Base-by-base conservation (phyloP, 2,888 invertebrate species). In the Drosophila engyochracea region DNA sequence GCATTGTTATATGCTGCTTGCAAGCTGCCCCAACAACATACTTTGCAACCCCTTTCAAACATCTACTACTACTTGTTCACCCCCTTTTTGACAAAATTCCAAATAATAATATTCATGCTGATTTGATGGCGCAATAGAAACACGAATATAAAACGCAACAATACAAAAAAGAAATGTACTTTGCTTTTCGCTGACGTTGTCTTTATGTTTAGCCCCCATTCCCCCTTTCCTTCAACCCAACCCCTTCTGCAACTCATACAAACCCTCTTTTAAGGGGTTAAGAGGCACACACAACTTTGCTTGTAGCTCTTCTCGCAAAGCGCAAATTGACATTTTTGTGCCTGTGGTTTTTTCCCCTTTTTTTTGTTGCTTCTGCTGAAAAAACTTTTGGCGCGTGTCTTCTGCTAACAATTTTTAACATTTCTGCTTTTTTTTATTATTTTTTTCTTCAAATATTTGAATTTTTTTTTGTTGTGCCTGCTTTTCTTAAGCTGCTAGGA, bases 251-350 rank as follows among this genome's bases (percentile, higher is more conserved):
- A 25, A 47, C 25, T n/a, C 41, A 12, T 10, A 41, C 41, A 41
- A 47, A 16, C 25, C 47, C 16, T 25, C 16, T 9, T 16, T 16
- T 4, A 16, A 25, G 25, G 47, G 47, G 47, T 30, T 19, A 52
- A 55, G 35, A 12, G 10, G 37, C 19, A 30, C 70, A 70, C 72
- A 70, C 74, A 77, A 80, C 81, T 82, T 81, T 79, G 74, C 66
- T 70, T 81, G 74, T 73, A 68, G 74, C 52, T 52, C 47, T 16
- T 55, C 25, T 37, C 37, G 28, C 70, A 75, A 88, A 88, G 85
- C 86, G 89, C 82, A 88, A 86, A 86, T 86, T 86, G 85, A 88
- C 85, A 86, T 88, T 86, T 86, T 86, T 86, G 83, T 88, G 89
- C 85, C 85, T 82, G 83, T 68, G 82, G 83, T 83, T 76, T 80